Evolutionary conservation across 2,797 vertebrate species (phyloP).

Genomic region (Aselliscus stoliczkanus): DNA sequence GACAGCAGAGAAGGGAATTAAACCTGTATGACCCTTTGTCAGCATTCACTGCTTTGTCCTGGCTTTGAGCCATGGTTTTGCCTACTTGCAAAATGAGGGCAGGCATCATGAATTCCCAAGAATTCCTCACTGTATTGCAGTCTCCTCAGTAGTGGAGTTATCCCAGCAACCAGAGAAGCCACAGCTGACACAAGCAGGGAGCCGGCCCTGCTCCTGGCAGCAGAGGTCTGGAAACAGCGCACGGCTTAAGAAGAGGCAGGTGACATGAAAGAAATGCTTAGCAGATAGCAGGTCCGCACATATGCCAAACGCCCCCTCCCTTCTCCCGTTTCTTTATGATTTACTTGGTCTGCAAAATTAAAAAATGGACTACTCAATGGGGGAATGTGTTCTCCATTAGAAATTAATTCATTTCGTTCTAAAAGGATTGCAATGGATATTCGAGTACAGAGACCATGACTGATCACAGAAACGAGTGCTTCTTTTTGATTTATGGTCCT

Average conservation of each 20-base stretch:
- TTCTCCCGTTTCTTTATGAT: background rate
- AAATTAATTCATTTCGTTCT: slow-evolving; percentile 2
- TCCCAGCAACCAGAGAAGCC: background rate
- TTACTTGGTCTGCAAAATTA: slow-evolving; percentile 3
- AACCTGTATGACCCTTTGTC: background rate
- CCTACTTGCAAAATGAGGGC: background rate
- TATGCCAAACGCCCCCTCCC: background rate
- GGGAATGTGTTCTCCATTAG: background rate
- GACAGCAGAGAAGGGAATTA: background rate
- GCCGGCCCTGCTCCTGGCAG: background rate
- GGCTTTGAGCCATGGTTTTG: background rate
- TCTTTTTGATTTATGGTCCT: background rate
- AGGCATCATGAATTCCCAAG: background rate
- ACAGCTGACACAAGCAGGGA: background rate
- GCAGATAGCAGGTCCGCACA: background rate
- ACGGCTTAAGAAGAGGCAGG: background rate
- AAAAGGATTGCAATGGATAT: background rate
- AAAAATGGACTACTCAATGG: background rate
- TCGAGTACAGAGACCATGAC: background rate
- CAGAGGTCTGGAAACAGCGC: background rate
- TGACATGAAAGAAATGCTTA: background rate
- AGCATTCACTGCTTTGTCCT: background rate
- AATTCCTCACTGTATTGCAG: background rate
- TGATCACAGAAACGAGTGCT: background rate
- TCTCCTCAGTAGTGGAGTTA: background rate